phyloP scores from a whole-genome alignment of 2,797 vertebrate species.

The Vultur gryphus region DNA sequence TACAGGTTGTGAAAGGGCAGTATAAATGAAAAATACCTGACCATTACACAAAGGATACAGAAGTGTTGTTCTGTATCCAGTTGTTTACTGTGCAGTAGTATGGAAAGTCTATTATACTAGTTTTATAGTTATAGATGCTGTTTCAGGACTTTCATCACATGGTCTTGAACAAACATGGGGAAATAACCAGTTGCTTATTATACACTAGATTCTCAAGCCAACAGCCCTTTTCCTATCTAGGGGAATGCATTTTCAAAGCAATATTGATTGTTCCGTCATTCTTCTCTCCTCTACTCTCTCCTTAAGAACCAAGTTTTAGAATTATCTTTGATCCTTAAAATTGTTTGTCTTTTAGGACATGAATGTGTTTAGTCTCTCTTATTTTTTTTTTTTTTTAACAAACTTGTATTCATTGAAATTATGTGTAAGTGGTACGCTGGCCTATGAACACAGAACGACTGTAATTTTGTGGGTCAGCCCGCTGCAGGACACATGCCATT shows the following conservation, averaged over 20 bases:
- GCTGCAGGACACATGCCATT: not conserved
- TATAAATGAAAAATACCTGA: constrained; percentile 29
- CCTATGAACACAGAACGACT: not conserved
- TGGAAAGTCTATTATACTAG: not conserved
- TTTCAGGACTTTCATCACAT: not conserved
- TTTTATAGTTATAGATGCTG: constrained; percentile 16
- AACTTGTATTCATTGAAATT: not conserved
- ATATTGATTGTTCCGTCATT: not conserved
- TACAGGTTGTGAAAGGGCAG: not conserved
- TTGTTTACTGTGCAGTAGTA: not conserved
- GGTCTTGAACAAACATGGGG: constrained; percentile 15
- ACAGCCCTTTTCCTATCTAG: not conserved
- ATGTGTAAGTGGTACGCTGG: not conserved
- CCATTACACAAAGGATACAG: not conserved
- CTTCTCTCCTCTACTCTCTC: not conserved
- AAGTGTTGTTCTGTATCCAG: not conserved
- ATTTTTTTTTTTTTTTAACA: not conserved
- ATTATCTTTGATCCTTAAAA: not conserved
- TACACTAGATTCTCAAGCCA: not conserved
- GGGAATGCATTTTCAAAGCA: not conserved
- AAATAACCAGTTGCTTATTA: not conserved
- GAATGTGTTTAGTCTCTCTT: not conserved
- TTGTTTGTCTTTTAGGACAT: not conserved
- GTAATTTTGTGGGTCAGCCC: not conserved
- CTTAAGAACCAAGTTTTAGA: not conserved